Percentiles rank a stretch among this genome's conserved stretches.
Conservation (phyloP, 2,797 vertebrate species). For the Netta rufina region DNA sequence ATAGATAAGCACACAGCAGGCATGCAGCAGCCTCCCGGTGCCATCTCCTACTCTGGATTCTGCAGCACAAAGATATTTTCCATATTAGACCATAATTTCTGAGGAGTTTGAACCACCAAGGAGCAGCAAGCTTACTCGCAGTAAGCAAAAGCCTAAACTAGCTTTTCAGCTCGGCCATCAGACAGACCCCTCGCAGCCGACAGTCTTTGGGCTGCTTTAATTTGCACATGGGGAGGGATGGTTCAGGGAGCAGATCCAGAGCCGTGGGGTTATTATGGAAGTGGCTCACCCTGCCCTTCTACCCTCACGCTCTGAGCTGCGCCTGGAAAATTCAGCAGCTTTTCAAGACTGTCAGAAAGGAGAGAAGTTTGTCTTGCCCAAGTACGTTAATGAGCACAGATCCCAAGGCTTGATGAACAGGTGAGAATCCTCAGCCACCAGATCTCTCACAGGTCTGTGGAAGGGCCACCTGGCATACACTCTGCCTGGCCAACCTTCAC, state of each 20-base stretch:
- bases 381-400: neutral
- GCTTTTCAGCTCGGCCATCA: neutral
- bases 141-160: neutral
- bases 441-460: neutral
- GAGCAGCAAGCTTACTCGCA: neutral
- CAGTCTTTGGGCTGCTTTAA: neutral
- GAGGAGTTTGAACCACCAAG: neutral
- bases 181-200: neutral
- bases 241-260: neutral
- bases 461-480: neutral
- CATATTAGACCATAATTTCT: slow-evolving; percentile 33
- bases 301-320: neutral
- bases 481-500: neutral
- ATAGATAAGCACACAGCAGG: slow-evolving; percentile 54
- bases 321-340: neutral
- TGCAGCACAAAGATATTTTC: slow-evolving; percentile 19
- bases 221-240: neutral
- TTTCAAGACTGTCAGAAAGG: neutral
- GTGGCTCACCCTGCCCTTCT: neutral
- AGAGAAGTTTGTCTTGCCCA: neutral
- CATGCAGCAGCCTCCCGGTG: slow-evolving; percentile 4
- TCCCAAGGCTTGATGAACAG: neutral
- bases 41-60: slow-evolving; percentile 18
- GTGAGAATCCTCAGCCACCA: neutral
- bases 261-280: neutral